phyloP scores from a whole-genome alignment of 2,797 vertebrate genomes.

The Anguilla megastoma region DNA sequence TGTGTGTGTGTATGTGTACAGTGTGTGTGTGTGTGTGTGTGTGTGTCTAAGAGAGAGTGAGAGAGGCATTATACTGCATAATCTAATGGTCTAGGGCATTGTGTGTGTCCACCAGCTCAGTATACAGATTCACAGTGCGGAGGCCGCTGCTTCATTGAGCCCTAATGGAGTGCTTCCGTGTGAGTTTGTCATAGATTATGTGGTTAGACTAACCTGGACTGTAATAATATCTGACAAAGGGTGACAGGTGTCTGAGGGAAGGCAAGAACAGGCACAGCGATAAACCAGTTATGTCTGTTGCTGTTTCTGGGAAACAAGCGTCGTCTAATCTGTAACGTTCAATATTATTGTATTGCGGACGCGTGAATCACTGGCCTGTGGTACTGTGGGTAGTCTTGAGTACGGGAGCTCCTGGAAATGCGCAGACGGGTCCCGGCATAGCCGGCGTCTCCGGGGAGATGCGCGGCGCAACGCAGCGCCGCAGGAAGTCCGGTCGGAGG shows the following conservation, averaged over 20 bases:
- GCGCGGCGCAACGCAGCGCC: neutral
- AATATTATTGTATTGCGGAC: neutral
- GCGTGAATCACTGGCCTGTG: neutral
- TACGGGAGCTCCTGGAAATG: neutral
- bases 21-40: constrained; percentile 27
- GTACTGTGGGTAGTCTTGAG: neutral
- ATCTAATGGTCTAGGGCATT: neutral
- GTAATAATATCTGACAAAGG: neutral
- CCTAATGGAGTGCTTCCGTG: neutral
- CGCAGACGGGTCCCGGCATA: neutral
- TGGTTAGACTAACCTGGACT: neutral
- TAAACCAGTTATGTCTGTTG: neutral
- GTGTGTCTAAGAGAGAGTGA: neutral
- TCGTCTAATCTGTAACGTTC: constrained; percentile 14
- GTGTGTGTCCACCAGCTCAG: neutral
- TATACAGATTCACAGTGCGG: neutral
- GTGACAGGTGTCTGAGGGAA: neutral
- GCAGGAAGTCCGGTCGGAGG: neutral
- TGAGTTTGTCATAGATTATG: neutral
- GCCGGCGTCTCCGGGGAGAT: neutral
- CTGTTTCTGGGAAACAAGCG: neutral
- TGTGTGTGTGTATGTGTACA: neutral
- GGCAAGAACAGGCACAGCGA: neutral
- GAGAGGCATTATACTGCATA: neutral
- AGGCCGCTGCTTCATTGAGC: neutral